Conservation (phyloP, 2,113 vertebrate species). For the Austrofundulus limnaeus region DNA sequence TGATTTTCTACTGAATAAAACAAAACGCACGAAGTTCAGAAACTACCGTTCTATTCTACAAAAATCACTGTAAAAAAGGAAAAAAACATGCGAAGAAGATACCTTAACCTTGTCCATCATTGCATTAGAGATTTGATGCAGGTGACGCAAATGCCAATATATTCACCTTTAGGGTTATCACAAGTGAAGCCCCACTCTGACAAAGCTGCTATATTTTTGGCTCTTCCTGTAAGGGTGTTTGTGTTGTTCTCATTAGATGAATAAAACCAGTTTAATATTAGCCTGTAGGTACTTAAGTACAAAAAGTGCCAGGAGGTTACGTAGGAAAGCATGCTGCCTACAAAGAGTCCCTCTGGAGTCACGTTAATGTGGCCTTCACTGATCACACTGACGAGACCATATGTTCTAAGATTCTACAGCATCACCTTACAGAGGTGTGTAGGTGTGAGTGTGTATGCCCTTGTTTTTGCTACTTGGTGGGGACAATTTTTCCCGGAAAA, state of each 20-base stretch:
- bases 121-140: neutral
- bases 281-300: constrained; percentile 65
- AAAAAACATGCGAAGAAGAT: too few species aligned
- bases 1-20: too few species aligned
- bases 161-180: neutral
- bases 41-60: too few species aligned
- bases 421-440: constrained; percentile 17
- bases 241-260: constrained; percentile 23
- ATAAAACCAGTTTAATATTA: constrained; percentile 74
- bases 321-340: constrained; percentile 59
- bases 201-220: neutral
- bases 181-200: constrained; percentile 1
- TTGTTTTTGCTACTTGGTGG: too few species aligned
- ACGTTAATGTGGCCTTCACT: constrained; percentile 73
- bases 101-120: too few species aligned
- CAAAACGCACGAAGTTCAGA: too few species aligned
- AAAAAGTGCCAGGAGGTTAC: constrained; percentile 67
- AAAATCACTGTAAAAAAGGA: too few species aligned
- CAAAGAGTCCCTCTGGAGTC: constrained; percentile 70
- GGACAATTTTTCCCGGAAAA: too few species aligned
- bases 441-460: too few species aligned
- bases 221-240: constrained; percentile 11
- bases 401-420: constrained; percentile 62
- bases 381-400: constrained; percentile 44
- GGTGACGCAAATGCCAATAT: neutral